Evolutionary conservation across 2,888 invertebrate genomes (phyloP).

Genomic region (Blastobasis adustella): DNA sequence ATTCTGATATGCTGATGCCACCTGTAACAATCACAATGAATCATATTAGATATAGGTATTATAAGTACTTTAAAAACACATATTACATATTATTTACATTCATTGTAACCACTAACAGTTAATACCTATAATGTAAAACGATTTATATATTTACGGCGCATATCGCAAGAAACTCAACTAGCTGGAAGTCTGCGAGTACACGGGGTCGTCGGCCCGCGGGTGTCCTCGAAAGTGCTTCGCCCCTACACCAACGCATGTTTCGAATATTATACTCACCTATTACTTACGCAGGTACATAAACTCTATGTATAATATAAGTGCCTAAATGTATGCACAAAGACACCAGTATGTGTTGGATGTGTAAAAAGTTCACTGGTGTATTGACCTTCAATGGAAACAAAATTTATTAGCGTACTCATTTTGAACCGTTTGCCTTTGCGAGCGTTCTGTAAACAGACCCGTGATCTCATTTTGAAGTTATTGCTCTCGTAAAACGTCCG

Average conservation of each 20-base stretch:
- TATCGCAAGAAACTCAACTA: too few relatives aligned
- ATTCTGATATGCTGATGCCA: conserved; percentile 70
- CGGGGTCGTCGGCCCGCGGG: conserved; percentile 52
- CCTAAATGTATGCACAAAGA: too few relatives aligned
- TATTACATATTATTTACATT: too few relatives aligned
- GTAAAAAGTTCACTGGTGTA: conserved; percentile 33
- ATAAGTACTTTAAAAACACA: too few relatives aligned
- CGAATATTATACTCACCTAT: conserved; percentile 5
- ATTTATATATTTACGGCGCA: too few relatives aligned
- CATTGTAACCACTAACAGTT: too few relatives aligned
- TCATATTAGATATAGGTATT: too few relatives aligned
- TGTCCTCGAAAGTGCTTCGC: conserved; percentile 68
- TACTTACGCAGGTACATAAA: conserved; percentile 1
- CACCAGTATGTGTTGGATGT: conserved; percentile 12
- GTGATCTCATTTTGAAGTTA: conserved; percentile 3
- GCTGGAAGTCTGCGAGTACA: too few relatives aligned
- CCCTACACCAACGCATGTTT: conserved; percentile 27
- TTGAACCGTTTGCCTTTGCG: conserved; percentile 1
- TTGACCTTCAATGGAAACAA: conserved; percentile 35
- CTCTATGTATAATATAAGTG: background rate
- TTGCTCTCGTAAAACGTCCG: background rate
- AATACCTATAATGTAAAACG: too few relatives aligned
- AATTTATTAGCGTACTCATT: conserved; percentile 16
- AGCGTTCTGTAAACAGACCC: conserved; percentile 1
- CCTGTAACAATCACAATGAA: conserved; percentile 36